phyloP scores from a whole-genome alignment of 2,888 invertebrate species.

The Periphyllus acericola region DNA sequence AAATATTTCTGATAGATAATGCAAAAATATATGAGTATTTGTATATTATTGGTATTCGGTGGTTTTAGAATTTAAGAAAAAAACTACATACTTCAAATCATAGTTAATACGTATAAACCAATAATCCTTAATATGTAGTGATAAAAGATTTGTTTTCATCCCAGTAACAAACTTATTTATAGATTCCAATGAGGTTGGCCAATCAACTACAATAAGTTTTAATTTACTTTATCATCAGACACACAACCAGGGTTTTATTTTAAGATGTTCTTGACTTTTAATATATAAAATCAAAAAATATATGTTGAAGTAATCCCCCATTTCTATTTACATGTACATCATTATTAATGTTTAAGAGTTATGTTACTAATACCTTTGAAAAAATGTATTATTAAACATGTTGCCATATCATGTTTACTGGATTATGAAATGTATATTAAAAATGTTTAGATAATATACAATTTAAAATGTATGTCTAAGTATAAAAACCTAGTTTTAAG shows the following conservation, averaged over 20 bases:
- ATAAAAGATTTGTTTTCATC: not conserved
- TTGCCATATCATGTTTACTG: no score
- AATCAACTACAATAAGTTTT: not conserved
- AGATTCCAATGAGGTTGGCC: not conserved
- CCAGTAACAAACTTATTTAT: not conserved
- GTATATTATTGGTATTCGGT: not conserved
- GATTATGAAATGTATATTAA: no score
- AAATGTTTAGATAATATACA: no score
- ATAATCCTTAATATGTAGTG: not conserved
- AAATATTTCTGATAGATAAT: no score
- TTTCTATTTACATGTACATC: not conserved
- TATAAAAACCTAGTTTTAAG: no score
- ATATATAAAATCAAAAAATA: not conserved
- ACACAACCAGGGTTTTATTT: not conserved
- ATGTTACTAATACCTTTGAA: no score
- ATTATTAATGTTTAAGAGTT: not conserved
- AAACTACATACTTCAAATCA: not conserved
- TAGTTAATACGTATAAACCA: not conserved
- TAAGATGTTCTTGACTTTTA: not conserved
- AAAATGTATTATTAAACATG: no score
- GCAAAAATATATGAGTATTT: no score
- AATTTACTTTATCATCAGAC: not conserved
- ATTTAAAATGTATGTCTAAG: no score
- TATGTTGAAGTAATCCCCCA: not conserved
- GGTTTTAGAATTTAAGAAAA: not conserved